phyloP scores from a whole-genome alignment of 2,113 vertebrate genomes.

The Spizaetus ornatus region DNA sequence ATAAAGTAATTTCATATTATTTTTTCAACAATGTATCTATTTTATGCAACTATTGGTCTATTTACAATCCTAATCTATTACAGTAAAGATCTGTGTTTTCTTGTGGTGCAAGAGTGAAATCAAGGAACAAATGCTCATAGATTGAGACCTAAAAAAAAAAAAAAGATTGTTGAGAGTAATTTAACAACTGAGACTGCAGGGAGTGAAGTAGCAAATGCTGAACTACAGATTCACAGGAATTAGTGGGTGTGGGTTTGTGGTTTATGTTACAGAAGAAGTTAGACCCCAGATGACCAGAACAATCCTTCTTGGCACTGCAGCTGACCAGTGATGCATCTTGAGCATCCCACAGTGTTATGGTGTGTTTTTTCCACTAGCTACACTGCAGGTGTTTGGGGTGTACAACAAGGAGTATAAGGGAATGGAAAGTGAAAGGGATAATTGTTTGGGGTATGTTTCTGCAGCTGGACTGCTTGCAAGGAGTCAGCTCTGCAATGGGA shows the following conservation, averaged over 20 bases:
- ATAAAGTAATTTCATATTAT: background rate
- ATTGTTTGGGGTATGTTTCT: background rate
- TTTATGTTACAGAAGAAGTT: background rate
- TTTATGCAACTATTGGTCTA: background rate
- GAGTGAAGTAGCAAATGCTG: background rate
- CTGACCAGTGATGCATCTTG: background rate
- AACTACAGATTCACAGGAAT: background rate
- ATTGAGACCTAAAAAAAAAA: background rate
- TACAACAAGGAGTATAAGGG: background rate
- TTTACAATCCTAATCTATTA: background rate
- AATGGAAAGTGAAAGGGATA: background rate
- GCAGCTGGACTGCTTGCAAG: background rate
- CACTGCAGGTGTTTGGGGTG: background rate
- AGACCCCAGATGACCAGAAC: constrained; percentile 21
- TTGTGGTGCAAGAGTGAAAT: background rate
- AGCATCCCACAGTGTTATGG: background rate
- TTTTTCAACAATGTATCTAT: background rate
- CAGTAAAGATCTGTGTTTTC: background rate
- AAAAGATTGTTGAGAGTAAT: background rate
- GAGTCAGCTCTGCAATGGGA: background rate
- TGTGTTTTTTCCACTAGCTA: constrained; percentile 9
- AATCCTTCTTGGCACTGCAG: background rate
- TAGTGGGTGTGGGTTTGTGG: background rate
- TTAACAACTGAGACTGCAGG: background rate
- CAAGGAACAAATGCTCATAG: background rate